These are phyloP conservation scores for Drosophila sechellia DNA, from an alignment of 1,140 invertebrate species.

Conservation along the genomic window DNA sequence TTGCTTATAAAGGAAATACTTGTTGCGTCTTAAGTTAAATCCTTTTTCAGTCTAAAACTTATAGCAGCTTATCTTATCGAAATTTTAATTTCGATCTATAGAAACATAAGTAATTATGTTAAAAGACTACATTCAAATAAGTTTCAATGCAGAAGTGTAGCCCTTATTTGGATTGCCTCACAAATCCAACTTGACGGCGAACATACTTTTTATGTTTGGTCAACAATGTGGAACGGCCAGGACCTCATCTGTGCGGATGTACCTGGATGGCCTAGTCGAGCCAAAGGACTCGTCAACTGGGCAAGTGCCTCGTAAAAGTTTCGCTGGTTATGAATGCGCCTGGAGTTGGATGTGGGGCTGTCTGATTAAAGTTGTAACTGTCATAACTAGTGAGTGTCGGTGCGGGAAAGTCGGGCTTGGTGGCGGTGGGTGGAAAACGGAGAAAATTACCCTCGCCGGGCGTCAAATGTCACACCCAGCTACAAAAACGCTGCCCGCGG, in stretches of 20 bases:
- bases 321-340: conserved; percentile 17
- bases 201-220: conserved; percentile 63
- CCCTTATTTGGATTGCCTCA: not conserved
- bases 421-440: conserved; percentile 3
- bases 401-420: not conserved
- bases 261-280: conserved; percentile 5
- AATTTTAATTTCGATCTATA: no score
- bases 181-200: conserved; percentile 7
- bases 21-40: no score
- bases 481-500: conserved; percentile 49
- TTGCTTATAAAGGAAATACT: no score
- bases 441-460: conserved; percentile 29
- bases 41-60: no score
- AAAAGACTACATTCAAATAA: no score
- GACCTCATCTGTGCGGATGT: conserved; percentile 1
- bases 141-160: not conserved
- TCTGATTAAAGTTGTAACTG: conserved; percentile 61
- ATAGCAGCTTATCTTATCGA: no score
- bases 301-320: conserved; percentile 64
- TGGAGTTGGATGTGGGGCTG: not conserved
- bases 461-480: conserved; percentile 61
- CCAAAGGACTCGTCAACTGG: conserved; percentile 37
- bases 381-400: conserved; percentile 40
- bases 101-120: no score
- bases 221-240: conserved; percentile 63